phyloP scores from a whole-genome alignment of 53 echinoderm and acorn worm species.

The Astropecten irregularis region DNA sequence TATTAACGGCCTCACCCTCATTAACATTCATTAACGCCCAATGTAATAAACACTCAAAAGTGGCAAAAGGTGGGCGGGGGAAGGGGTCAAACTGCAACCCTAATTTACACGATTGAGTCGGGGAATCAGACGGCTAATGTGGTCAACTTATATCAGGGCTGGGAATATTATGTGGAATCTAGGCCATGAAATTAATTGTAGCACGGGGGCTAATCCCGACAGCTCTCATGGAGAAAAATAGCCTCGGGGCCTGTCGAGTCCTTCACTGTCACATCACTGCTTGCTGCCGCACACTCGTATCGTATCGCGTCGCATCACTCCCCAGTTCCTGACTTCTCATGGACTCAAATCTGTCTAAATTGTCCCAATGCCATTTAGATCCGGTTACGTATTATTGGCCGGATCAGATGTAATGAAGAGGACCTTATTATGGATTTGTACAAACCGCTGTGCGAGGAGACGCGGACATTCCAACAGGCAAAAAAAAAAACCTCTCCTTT shows the following conservation, averaged over 20 bases:
- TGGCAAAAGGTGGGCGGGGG: background rate
- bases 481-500: background rate
- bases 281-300: too few species aligned
- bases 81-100: background rate
- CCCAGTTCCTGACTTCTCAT: too few species aligned
- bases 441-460: background rate
- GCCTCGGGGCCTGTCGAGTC: background rate
- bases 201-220: conserved; percentile 31
- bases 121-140: background rate
- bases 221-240: conserved; percentile 48
- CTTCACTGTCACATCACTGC: too few species aligned
- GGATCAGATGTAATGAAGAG: conserved; percentile 20
- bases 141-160: background rate
- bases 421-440: background rate
- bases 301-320: too few species aligned
- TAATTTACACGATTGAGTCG: conserved; percentile 4
- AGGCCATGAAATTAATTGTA: conserved; percentile 57
- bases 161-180: conserved; percentile 21
- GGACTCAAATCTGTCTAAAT: too few species aligned
- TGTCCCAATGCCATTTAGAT: conserved; percentile 42
- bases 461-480: conserved; percentile 40
- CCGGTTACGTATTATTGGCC: conserved; percentile 31
- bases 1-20: background rate
- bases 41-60: too few species aligned
- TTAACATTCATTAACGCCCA: conserved; percentile 17